Evolutionary conservation across 2,113 vertebrate genomes (phyloP).

Genomic region (Paramisgurnus dabryanus): DNA sequence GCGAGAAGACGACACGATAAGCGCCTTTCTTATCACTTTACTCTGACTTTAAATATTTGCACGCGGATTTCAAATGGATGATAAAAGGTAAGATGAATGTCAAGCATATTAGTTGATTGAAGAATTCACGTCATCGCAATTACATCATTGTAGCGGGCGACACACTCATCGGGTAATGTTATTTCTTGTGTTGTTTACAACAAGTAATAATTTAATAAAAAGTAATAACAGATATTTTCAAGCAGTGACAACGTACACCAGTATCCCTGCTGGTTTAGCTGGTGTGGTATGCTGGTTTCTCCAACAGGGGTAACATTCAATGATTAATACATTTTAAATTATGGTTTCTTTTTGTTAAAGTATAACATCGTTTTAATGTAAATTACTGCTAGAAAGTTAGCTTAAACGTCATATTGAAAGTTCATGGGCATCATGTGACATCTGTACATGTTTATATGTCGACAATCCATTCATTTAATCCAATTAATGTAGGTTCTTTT

Average conservation of each 20-base stretch:
- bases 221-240: background rate
- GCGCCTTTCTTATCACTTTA: background rate
- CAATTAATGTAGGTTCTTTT: too few species aligned
- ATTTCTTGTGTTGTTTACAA: background rate
- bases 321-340: too few species aligned
- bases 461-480: too few species aligned
- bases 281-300: too few species aligned
- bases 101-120: background rate
- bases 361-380: background rate
- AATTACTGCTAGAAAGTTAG: background rate
- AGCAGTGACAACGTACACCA: background rate
- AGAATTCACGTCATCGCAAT: background rate
- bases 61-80: background rate
- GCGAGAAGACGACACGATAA: background rate
- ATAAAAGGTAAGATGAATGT: background rate
- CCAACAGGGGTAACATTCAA: too few species aligned
- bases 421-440: background rate
- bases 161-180: too few species aligned
- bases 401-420: background rate
- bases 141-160: background rate
- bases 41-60: background rate
- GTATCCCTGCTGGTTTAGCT: too few species aligned
- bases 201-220: background rate
- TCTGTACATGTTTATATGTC: background rate
- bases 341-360: background rate